phyloP scores from a whole-genome alignment of 1,140 invertebrate genomes.

The Sarcophaga bullata region DNA sequence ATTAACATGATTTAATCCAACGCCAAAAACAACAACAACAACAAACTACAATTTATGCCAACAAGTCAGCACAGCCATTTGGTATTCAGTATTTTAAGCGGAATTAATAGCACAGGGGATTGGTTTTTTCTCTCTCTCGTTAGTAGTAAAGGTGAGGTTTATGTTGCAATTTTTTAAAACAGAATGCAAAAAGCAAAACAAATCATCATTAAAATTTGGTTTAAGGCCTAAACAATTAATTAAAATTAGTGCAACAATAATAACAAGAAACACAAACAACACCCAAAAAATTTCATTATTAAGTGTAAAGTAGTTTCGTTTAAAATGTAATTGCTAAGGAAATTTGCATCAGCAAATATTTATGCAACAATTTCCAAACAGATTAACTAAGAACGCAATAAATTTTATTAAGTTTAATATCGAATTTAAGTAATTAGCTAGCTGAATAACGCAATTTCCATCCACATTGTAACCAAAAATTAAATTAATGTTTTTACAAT shows the following conservation, averaged over 20 bases:
- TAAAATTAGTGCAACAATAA: neutral
- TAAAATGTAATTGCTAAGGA: neutral
- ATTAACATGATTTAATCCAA: conserved; percentile 13
- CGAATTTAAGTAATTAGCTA: too few species aligned
- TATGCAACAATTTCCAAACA: neutral
- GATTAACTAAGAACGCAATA: too few species aligned
- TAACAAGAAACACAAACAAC: neutral
- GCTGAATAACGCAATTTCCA: too few species aligned
- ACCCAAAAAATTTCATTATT: neutral
- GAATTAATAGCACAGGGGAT: neutral
- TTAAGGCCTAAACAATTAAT: conserved; percentile 9
- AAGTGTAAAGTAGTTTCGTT: neutral
- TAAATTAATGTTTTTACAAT: too few species aligned
- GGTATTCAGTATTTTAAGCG: neutral
- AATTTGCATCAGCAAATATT: neutral
- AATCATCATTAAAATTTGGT: neutral
- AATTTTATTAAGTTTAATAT: too few species aligned
- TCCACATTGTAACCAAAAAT: too few species aligned
- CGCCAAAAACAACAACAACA: neutral
- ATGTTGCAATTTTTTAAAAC: neutral
- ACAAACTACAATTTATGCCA: neutral
- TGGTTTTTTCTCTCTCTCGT: neutral
- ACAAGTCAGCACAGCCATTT: neutral
- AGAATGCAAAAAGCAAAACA: too few species aligned
- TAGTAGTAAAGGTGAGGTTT: conserved; percentile 8